Evolutionary conservation across 2,888 invertebrate genomes (phyloP), one percentile per base, ranked within the genome.

Genomic region (Orthonychiurus folsomi): DNA sequence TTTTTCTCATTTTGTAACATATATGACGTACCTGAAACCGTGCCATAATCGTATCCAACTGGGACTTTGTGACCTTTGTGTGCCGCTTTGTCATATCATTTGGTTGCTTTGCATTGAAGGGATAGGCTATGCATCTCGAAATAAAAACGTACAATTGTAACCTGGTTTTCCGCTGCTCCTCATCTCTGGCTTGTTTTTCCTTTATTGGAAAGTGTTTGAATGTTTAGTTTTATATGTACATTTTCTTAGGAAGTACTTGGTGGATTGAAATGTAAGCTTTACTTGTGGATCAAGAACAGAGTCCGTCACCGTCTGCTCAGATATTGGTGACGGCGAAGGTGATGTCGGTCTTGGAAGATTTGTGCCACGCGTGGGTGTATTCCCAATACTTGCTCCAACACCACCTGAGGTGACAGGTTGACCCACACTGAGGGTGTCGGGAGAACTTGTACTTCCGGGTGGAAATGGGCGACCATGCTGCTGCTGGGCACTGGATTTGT

Each of bases 31-130:
- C 91, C 86, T 94, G 91, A 82, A 97, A 97, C 78, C 95, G 84
- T 74, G 89, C 89, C 76, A 89, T 89, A 75, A 95, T 91, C 52
- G 90, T 88, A 79, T 95, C 94, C 71, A 96, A 81, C 79, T 97
- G 96, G 77, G 93, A 92, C 77, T 93, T 93, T 62, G 90, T 93
- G 60, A 99, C 88, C 82, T 99, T 99, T 62, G 90, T 88, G 77
- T 95, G 94, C 67, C 97, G 82, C 75, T 90, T 83, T 1, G 93
- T 93, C 94, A 97, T 93, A 78, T 99, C 99, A 5, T 94, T 95
- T 1, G 95, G 94, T 77, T 97, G 97, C 79, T 99, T 99, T 15
- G 96, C 95, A 80, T 97, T 99, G 81, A 99, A 99, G 5, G 97
- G 97, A 80, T 99, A 97, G 5, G 99, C 93, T 75, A 96, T 86